phyloP scores from a whole-genome alignment of 2,888 invertebrate species.

The Ceratothoa steindachneri region DNA sequence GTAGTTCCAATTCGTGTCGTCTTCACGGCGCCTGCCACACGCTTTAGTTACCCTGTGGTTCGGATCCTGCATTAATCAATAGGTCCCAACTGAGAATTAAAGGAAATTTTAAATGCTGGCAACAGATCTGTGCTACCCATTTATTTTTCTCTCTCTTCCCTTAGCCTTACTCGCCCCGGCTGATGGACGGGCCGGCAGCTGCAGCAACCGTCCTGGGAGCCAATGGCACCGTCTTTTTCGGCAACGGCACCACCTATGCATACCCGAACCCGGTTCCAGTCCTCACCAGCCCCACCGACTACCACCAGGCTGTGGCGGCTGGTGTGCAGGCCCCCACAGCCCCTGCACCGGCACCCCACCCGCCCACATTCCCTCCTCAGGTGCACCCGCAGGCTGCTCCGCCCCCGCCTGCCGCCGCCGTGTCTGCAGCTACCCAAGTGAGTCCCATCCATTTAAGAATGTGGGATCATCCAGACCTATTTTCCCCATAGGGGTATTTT shows the following conservation, averaged over 20 bases:
- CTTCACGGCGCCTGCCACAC: no score
- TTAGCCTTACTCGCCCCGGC: constrained; percentile 20
- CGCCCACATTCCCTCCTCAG: constrained; percentile 11
- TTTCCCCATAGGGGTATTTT: no score
- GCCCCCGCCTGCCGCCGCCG: not conserved
- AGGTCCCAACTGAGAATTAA: no score
- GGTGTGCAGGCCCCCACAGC: constrained; percentile 1
- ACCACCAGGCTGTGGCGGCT: constrained; percentile 1
- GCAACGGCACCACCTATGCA: not conserved
- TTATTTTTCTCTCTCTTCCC: not conserved
- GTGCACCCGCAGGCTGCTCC: not conserved
- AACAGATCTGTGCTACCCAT: no score
- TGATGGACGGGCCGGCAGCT: constrained; percentile 17
- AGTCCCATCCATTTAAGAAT: not conserved
- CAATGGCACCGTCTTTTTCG: constrained; percentile 1
- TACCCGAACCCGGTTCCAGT: not conserved
- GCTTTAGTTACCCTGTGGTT: no score
- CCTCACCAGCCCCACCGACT: not conserved
- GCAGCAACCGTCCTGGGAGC: constrained; percentile 26
- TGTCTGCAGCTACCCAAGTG: constrained; percentile 7
- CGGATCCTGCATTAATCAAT: no score
- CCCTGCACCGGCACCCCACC: not conserved
- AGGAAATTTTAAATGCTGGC: no score
- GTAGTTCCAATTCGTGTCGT: no score
- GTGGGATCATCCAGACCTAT: not conserved